phyloP scores from a whole-genome alignment of 2,888 invertebrate species.

The Embidobia sp. region DNA sequence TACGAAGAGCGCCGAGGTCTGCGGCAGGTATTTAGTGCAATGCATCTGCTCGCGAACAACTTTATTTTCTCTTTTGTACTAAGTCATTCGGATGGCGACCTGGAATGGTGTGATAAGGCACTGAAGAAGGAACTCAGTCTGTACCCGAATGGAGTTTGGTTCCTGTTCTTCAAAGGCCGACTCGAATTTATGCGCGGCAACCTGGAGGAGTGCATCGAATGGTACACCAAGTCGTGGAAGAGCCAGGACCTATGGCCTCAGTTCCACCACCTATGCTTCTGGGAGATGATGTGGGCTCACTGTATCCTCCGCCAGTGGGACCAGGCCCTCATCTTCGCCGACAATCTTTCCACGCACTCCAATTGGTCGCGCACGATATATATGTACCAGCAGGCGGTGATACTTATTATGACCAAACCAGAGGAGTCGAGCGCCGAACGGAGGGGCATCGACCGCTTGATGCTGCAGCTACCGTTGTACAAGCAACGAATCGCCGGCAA shows the following conservation, averaged over 20 bases:
- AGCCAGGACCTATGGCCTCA: constrained; percentile 94
- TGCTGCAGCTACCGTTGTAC: constrained; percentile 90
- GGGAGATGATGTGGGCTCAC: constrained; percentile 96
- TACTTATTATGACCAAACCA: constrained; percentile 88
- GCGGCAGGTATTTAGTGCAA: constrained; percentile 92
- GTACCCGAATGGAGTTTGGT: constrained; percentile 94
- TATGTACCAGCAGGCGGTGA: constrained; percentile 93
- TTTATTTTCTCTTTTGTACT: constrained; percentile 91
- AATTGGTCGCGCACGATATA: constrained; percentile 97
- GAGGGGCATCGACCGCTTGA: constrained; percentile 84
- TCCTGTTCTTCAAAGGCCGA: constrained; percentile 94
- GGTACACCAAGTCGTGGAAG: constrained; percentile 91
- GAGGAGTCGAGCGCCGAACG: constrained; percentile 83
- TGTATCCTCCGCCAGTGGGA: constrained; percentile 90
- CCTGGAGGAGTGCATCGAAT: constrained; percentile 86
- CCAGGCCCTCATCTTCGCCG: constrained; percentile 88
- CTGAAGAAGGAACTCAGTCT: constrained; percentile 88
- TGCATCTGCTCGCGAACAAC: constrained; percentile 93
- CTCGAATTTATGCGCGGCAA: constrained; percentile 91
- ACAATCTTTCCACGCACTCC: constrained; percentile 88
- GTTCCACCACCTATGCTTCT: constrained; percentile 95
- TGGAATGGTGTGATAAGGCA: constrained; percentile 88
- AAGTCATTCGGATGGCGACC: constrained; percentile 91
- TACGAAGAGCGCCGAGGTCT: constrained; percentile 88
- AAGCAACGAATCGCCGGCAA: constrained; percentile 97